Evolutionary conservation across 2,113 vertebrate genomes (phyloP), one percentile per base, ranked within the genome.

Genomic region (Lanius ludovicianus): DNA sequence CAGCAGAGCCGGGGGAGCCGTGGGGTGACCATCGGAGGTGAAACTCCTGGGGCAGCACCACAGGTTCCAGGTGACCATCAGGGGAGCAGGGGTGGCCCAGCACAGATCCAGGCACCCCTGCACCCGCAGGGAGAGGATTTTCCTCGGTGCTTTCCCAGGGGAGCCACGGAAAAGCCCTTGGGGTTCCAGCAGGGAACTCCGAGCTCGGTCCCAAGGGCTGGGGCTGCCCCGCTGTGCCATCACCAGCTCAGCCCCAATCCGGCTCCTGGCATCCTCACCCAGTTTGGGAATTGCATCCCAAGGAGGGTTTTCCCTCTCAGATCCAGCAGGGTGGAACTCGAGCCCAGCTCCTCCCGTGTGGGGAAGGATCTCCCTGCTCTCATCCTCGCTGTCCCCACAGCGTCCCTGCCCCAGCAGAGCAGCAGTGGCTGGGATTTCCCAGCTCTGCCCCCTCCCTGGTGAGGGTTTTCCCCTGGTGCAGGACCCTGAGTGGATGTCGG

Each of bases 371-470:
- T 4, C 24, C 53, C 25, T 65, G 56, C 14, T 50, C 44, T 28
- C 31, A 2, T 3, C 37, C 71, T 53, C 63, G 3, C 0, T 7
- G 35, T 39, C 71, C 39, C 47, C 12, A 3, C 49, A 16, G 52
- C 5, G 22, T n/a, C 77, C 62, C 60, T 78, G 23, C 55, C 30
- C 35, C 39, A 60, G 39, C 78, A 53, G 27, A 55, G 52, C 52
- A 55, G 53, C 53, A 31, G 4, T 56, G 56, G 18, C n/a, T 20
- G 70, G 31, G 50, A 39, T 77, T 73, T 21, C 56, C 4, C 30
- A 37, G 33, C 23, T 13, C 41, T 42, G 41, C 14, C 41, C 41
- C 41, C 41, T 42, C 41, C 21, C 2, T 30, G 69, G 9, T 30
- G 41, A 5, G 25, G 39, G 2, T 91, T 86, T 31, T 20, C 41